Conservation (phyloP, 2,113 vertebrate genomes). For the Heterotilapia buettikoferi region DNA sequence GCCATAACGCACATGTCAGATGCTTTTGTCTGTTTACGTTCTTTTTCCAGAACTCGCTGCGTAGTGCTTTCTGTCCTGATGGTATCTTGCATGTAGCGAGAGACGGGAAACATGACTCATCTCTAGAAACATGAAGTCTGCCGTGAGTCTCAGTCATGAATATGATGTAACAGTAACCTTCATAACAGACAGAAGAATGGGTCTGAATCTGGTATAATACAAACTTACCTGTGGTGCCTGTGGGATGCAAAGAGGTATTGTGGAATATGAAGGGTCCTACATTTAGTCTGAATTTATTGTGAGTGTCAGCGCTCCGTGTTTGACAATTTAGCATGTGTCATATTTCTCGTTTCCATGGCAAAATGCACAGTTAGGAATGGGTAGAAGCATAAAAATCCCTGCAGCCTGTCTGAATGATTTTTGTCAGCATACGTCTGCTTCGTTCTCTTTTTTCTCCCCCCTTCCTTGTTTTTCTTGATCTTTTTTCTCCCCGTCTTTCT, state of each 20-base stretch:
- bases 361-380: slow-evolving; percentile 32
- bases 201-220: neutral
- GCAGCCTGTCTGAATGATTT: neutral
- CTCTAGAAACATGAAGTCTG: neutral
- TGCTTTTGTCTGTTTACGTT: accelerated
- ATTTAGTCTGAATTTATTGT: neutral
- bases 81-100: neutral
- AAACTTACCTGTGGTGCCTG: neutral
- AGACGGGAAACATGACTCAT: neutral
- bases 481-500: neutral
- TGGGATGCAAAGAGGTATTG: neutral
- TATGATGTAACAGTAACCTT: neutral
- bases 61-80: neutral
- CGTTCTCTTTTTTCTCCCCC: neutral
- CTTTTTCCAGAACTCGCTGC: accelerated
- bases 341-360: slow-evolving; percentile 56
- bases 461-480: neutral
- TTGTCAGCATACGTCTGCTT: neutral
- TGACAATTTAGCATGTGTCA: slow-evolving; percentile 21
- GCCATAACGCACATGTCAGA: neutral
- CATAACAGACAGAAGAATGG: accelerated
- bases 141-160: accelerated
- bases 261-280: neutral
- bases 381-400: neutral
- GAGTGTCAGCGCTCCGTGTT: neutral